Evolutionary conservation across 1,140 invertebrate genomes (phyloP), one percentile per base, ranked within the genome.

Genomic region (Zaprionus gabonicus): DNA sequence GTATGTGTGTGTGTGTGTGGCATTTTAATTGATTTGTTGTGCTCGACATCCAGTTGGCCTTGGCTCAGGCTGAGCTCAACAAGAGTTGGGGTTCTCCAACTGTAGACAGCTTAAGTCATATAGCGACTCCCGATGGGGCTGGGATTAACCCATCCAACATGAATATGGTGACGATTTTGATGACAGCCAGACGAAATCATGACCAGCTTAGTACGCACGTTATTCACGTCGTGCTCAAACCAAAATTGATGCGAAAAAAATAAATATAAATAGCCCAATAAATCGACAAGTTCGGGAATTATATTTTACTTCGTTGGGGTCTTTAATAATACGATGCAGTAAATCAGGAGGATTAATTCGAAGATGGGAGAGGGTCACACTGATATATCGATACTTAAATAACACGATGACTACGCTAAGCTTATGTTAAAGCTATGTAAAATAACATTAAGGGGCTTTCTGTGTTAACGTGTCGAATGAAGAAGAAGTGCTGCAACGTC

Each of bases 11-110:
- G 41, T 44, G 55, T 59, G 55, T 49, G 65, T 78, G 53, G 68
- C 80, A 76, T 85, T 90, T 88, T 85, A 88, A 88, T 88, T 88
- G 84, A 88, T 88, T 88, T 90, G 85, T 88, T 88, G 83, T 88
- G 81, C 77, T 53, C 13, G 38, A 64, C 36, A 23, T 23, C 68
- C 46, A 10, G 28, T 75, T 77, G 71, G 82, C 66, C 72, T 80
- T 64, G 71, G 60, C 60, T 75, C 10, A 15, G 17, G 3, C 20
- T 25, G 4, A 77, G 73, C 75, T 73, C 77, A 86, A 82, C 67
- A 60, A 65, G 59, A 63, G 49, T 55, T 56, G 62, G 28, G 28
- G n/a, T 17, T n/a, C 28, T 20, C 25, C 41, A 44, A 55, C 28
- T 56, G 71, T 36, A 80, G 82, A 84, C 78, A 80, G 76, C 83